phyloP scores from a whole-genome alignment of 2,797 vertebrate genomes.

The Neopelma chrysocephalum region DNA sequence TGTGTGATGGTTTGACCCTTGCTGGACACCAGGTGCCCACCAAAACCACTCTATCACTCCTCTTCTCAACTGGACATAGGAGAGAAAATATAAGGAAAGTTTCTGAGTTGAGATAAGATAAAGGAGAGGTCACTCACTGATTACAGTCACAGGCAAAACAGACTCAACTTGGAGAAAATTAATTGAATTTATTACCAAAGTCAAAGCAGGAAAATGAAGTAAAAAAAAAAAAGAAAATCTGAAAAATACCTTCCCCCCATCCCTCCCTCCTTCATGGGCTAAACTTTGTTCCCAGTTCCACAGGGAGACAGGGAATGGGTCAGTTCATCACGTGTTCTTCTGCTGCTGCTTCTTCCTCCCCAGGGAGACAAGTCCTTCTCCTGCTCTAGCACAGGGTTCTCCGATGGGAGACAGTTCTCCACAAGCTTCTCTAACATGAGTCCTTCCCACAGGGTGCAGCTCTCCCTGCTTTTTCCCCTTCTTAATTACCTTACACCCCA shows the following conservation, averaged over 20 bases:
- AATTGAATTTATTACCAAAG: background rate
- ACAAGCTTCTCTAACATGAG: background rate
- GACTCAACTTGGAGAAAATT: background rate
- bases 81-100: background rate
- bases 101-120: background rate
- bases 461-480: background rate
- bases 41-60: background rate
- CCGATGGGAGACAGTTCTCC: too few relatives aligned
- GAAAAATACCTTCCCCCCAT: background rate
- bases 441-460: background rate
- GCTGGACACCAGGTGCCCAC: background rate
- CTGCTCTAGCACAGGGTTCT: background rate
- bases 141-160: background rate
- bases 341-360: background rate
- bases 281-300: background rate
- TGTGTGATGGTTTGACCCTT: background rate
- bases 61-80: too few relatives aligned
- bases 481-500: background rate
- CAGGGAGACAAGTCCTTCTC: background rate
- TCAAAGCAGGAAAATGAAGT: background rate
- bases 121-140: background rate
- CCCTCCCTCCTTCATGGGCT: background rate
- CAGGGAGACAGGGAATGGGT: background rate
- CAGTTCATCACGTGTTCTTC: background rate
- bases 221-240: background rate